Evolutionary conservation across 2,113 vertebrate genomes (phyloP).

Genomic region (Candoia aspera): DNA sequence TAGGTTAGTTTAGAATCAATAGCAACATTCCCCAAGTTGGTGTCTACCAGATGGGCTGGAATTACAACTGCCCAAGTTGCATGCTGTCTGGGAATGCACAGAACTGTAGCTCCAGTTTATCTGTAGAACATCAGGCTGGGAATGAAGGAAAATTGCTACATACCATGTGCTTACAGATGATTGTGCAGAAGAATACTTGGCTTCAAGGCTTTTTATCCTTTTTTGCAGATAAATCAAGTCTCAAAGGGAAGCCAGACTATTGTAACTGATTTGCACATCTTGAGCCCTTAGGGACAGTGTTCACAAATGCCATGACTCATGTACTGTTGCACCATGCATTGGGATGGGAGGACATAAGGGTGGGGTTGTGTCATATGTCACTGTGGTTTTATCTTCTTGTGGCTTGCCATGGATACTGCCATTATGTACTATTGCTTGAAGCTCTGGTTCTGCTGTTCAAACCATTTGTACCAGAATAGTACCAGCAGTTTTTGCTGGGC

Average conservation of each 20-base stretch:
- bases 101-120: not conserved
- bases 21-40: not conserved
- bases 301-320: not conserved
- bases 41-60: not conserved
- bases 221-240: not conserved
- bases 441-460: not conserved
- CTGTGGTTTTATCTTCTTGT: not conserved
- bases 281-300: not conserved
- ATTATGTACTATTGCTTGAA: not conserved
- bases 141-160: not conserved
- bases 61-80: not conserved
- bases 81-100: not conserved
- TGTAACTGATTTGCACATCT: fast-evolving
- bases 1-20: not conserved
- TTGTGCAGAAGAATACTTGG: not conserved
- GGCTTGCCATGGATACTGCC: not conserved
- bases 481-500: not conserved
- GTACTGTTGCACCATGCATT: not conserved
- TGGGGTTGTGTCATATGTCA: not conserved
- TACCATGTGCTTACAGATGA: not conserved
- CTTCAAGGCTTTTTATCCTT: slow-evolving; percentile 16
- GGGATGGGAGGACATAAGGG: not conserved
- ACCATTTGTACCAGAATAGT: not conserved
- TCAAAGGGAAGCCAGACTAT: not conserved
- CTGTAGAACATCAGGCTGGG: not conserved